Percentiles rank a stretch among this genome's conserved stretches.
Conservation (phyloP, 1,140 invertebrate species). For the Fopius arisanus region DNA sequence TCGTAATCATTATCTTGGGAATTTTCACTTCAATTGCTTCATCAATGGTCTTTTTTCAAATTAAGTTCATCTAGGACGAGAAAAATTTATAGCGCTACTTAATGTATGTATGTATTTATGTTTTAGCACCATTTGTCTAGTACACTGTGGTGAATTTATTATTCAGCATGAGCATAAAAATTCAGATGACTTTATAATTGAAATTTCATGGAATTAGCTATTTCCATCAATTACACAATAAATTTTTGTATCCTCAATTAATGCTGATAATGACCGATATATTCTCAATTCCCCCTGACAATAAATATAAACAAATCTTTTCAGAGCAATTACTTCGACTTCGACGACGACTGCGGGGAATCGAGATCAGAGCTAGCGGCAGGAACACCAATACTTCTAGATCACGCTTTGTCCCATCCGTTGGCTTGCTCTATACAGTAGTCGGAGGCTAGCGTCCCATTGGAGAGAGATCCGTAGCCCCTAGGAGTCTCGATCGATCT, state of each 20-base stretch:
- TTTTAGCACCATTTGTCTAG: too few species aligned
- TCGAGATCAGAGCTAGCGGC: conserved; percentile 64
- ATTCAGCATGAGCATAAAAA: too few species aligned
- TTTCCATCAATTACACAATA: too few species aligned
- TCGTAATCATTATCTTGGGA: background rate
- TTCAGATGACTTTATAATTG: too few species aligned
- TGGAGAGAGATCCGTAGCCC: conserved; percentile 8
- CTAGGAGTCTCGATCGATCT: conserved; percentile 31
- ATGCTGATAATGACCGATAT: too few species aligned
- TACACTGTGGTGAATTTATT: too few species aligned
- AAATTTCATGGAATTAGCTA: too few species aligned
- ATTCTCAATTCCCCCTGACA: background rate
- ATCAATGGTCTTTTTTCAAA: background rate
- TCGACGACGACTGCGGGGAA: conserved; percentile 62
- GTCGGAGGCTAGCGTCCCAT: conserved; percentile 33
- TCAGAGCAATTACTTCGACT: conserved; percentile 66
- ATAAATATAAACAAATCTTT: conserved; percentile 23
- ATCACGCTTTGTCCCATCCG: conserved; percentile 65
- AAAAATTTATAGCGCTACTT: too few species aligned
- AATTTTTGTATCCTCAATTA: too few species aligned
- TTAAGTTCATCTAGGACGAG: background rate
- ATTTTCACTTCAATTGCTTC: background rate
- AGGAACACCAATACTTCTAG: conserved; percentile 63
- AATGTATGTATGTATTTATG: too few species aligned
- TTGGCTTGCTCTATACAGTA: conserved; percentile 65